Percentiles rank a stretch among this genome's conserved stretches.
Evolutionary conservation across 2,888 invertebrate species (phyloP).

Genomic region (Branchellion lobata): DNA sequence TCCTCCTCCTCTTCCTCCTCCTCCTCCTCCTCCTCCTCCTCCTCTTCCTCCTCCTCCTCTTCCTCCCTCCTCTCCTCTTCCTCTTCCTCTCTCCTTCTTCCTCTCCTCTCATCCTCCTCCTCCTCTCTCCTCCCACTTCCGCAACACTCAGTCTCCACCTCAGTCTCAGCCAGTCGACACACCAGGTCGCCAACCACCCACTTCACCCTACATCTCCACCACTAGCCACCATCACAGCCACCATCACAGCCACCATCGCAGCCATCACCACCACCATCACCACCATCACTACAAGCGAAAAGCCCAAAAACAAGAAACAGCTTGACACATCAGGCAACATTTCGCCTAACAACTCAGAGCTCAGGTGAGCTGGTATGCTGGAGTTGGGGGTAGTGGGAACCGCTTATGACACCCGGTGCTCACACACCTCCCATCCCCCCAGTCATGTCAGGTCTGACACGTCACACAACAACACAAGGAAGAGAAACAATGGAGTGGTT

Average conservation of each 20-base stretch:
- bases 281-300: background rate
- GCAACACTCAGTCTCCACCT: background rate
- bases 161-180: background rate
- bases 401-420: too few species aligned
- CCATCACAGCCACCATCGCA: slow-evolving; percentile 7
- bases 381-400: too few species aligned
- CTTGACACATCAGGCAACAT: background rate
- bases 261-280: slow-evolving; percentile 18
- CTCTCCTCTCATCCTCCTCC: too few species aligned
- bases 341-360: background rate
- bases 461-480: too few species aligned
- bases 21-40: background rate
- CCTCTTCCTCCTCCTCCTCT: background rate
- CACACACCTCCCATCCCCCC: too few species aligned
- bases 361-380: too few species aligned
- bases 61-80: background rate
- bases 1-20: background rate
- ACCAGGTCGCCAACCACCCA: background rate
- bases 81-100: background rate
- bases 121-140: too few species aligned
- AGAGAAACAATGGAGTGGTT: too few species aligned
- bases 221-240: background rate
- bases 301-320: background rate
- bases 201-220: background rate
- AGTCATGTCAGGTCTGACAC: too few species aligned